Evolutionary conservation across 2,888 invertebrate genomes (phyloP), one percentile per base, ranked within the genome.

Genomic region (Sarcophaga subvicina): DNA sequence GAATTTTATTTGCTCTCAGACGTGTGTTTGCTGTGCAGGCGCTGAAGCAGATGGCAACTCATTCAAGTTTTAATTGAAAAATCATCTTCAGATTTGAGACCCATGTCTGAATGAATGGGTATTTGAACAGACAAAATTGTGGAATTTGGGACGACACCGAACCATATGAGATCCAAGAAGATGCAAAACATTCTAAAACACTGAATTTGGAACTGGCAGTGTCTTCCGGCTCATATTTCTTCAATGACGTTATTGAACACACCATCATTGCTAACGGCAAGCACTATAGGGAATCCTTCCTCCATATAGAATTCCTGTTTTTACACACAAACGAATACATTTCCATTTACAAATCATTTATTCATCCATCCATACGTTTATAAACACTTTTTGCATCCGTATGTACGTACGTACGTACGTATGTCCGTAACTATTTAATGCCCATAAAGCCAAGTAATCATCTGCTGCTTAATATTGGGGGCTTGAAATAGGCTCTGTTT

Each of bases 401-500:
- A 70, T 85, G 72, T 67, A 22, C 22, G 0, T 4, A 0, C 22
- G 0, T 4, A 0, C 1, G 27, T 27, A 5, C 4, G 5, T 5
- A 0, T 5, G 5, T 4, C 27, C 5, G 37, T 49, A 49, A 49
- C 11, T 49, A 14, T 49, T 49, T 49, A 49, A 49, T 49, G 49
- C 14, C 14, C 49, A 14, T 14, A 49, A 49, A 14, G 49, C 49
- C 67, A 67, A 47, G 69, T 69, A 75, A 73, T 75, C 67, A 81
- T 75, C 62, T 73, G 67, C 62, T 73, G 66, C 75, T 64, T 66
- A 8, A 64, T 60, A 63, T 75, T 78, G 67, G 37, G 37, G 71
- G 83, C 82, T 63, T 67, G 72, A 76, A 80, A 25, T 81, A 69
- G 67, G 75, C 49, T 75, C 12, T 14, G 14, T 73, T 80, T 60